Conservation (phyloP, 2,888 invertebrate species). For the Bruchidius siliquastri region DNA sequence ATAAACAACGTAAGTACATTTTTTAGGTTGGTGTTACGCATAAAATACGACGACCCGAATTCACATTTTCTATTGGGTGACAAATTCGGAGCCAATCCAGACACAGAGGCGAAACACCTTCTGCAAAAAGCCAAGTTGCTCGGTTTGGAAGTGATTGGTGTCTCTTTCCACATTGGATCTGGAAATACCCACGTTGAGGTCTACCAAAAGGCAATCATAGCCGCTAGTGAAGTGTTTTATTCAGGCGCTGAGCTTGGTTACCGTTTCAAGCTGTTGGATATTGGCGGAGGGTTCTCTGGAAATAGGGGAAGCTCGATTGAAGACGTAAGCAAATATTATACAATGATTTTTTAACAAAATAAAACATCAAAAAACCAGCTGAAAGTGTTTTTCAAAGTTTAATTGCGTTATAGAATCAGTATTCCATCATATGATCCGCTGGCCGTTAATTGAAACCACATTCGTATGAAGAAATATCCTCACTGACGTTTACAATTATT, state of each 20-base stretch:
- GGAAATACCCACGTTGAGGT: constrained; percentile 8
- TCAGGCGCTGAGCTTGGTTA: constrained; percentile 13
- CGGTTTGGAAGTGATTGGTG: constrained; percentile 16
- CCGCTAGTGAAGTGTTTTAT: constrained; percentile 17
- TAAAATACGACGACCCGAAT: constrained; percentile 15
- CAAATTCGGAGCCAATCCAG: constrained; percentile 18
- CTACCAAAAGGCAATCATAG: constrained; percentile 14
- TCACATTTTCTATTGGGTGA: constrained; percentile 13
- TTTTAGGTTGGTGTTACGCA: constrained; percentile 32
- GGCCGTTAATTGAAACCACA: no score
- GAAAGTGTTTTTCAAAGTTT: no score
- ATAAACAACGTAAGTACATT: no score
- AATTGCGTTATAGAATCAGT: no score
- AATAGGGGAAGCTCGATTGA: constrained; percentile 54
- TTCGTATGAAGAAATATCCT: no score
- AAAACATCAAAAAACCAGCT: no score
- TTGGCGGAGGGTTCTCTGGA: constrained; percentile 22
- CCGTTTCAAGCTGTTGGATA: constrained; percentile 17
- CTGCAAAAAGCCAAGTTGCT: constrained; percentile 12
- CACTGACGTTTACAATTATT: no score
- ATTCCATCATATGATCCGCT: no score
- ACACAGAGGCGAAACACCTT: constrained; percentile 10
- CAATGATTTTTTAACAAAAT: not conserved
- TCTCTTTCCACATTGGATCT: constrained; percentile 22
- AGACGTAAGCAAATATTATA: constrained; percentile 54